Evolutionary conservation across 2,888 invertebrate genomes (phyloP).

Genomic region (Apantesis nais): DNA sequence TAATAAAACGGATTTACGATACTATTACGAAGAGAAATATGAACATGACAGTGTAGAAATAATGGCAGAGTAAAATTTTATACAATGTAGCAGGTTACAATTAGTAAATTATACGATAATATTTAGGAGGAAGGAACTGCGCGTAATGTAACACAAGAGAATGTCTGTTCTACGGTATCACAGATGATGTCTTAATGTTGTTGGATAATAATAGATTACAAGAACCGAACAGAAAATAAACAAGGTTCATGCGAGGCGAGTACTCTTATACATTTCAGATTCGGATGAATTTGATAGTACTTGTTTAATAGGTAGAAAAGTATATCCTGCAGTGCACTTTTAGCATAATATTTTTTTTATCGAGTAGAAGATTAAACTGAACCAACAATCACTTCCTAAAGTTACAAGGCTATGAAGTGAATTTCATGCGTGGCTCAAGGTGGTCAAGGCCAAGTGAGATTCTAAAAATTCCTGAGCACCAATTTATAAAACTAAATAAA

Average conservation of each 20-base stretch:
- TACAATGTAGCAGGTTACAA: background rate
- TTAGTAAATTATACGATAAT: background rate
- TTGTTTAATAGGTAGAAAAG: too few relatives aligned
- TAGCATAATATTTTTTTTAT: background rate
- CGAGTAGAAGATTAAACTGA: background rate
- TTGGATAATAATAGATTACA: background rate
- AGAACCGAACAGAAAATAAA: background rate
- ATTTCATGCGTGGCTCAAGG: background rate
- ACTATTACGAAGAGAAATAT: too few relatives aligned
- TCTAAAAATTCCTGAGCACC: background rate
- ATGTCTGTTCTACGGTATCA: background rate
- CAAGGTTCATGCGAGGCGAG: background rate
- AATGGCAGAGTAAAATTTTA: background rate
- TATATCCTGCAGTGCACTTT: background rate
- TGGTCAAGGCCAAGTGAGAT: background rate
- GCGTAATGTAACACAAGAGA: background rate
- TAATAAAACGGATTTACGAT: too few relatives aligned
- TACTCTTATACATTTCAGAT: too few relatives aligned
- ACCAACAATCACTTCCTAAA: background rate
- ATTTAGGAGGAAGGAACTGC: background rate
- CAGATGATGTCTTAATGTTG: background rate
- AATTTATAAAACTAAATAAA: background rate
- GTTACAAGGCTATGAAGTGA: background rate
- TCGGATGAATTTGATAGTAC: too few relatives aligned
- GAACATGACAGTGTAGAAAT: background rate